phyloP scores from a whole-genome alignment of 2,888 invertebrate species.

The Dynastes maya region DNA sequence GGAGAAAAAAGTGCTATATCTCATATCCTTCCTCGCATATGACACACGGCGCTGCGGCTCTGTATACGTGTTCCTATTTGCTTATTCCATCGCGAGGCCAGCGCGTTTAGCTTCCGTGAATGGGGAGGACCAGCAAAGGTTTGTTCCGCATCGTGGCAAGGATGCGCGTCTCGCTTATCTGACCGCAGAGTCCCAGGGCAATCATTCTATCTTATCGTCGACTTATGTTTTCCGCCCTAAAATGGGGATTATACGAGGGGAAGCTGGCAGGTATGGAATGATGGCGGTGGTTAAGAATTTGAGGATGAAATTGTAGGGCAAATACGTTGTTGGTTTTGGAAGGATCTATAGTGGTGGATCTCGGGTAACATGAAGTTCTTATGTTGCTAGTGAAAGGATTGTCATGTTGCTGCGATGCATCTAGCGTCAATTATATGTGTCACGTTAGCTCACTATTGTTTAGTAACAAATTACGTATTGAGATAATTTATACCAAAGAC shows the following conservation, averaged over 20 bases:
- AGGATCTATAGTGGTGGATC: too few species aligned
- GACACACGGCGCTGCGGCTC: neutral
- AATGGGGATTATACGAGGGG: constrained; percentile 19
- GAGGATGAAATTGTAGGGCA: too few species aligned
- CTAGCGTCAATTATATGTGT: too few species aligned
- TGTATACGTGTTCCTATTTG: constrained; percentile 33
- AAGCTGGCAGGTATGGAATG: neutral
- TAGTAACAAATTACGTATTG: too few species aligned
- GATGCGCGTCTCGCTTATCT: constrained; percentile 14
- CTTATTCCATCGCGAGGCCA: constrained; percentile 17
- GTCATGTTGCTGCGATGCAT: too few species aligned
- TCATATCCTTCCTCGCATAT: constrained; percentile 13
- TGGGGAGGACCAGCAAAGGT: neutral
- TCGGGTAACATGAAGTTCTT: too few species aligned
- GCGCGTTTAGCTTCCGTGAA: neutral
- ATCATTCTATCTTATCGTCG: constrained; percentile 38
- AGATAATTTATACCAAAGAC: too few species aligned
- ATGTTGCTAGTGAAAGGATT: too few species aligned
- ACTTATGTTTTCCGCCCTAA: constrained; percentile 34
- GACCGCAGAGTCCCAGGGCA: constrained; percentile 34
- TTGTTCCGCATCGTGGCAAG: neutral
- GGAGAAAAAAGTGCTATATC: constrained; percentile 26
- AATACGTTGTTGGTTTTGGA: too few species aligned
- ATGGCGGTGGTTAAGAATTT: too few species aligned
- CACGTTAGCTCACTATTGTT: too few species aligned